Base-by-base conservation (phyloP, 2,113 vertebrate genomes). In the Chlorocebus sabaeus region DNA sequence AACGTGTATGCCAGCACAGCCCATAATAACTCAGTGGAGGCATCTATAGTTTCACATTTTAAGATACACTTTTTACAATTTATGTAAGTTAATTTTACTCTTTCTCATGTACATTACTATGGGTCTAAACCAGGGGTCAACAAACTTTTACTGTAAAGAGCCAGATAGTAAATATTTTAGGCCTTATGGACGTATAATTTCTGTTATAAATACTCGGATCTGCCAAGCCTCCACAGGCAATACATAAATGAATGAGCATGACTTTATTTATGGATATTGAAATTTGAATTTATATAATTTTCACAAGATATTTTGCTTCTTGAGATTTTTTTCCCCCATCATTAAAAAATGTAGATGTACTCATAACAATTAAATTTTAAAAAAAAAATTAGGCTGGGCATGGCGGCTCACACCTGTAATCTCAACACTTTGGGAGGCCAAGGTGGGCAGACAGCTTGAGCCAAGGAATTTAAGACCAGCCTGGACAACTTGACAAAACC, bases 251-350 rank as follows among this genome's bases (percentile, higher is more conserved):
- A 91, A 55, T 78, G 35, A 52, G 23, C 38, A 50, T 79, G 38
- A 45, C 17, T 89, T 80, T 80, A 55, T 82, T 96, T 92, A 89
- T 83, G 73, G 12, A 80, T 23, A 85, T 6, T 68, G 72, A 95
- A 59, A 97, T 90, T 93, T n/a, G 32, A 48, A 87, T 89, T 78
- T 89, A 73, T 88, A 12, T 72, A 83, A 72, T 83, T 95, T 89
- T 78, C 43, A 76, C n/a, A 18, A 82, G 84, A 59, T 57, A 43
- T 35, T 52, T 32, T 64, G 27, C 50, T 94, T 72, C 30, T 43
- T 55, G 68, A 85, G 16, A 75, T 78, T 40, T 81, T 40, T 43
- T 43, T 40, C 45, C 45, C 2, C 13, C 67, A 78, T 87, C 70
- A 73, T 84, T 79, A 64, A 48, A 92, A 90, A 95, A 83, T 16